Evolutionary conservation across 1,140 invertebrate genomes (phyloP).

Genomic region (Scaptomyza graminum): DNA sequence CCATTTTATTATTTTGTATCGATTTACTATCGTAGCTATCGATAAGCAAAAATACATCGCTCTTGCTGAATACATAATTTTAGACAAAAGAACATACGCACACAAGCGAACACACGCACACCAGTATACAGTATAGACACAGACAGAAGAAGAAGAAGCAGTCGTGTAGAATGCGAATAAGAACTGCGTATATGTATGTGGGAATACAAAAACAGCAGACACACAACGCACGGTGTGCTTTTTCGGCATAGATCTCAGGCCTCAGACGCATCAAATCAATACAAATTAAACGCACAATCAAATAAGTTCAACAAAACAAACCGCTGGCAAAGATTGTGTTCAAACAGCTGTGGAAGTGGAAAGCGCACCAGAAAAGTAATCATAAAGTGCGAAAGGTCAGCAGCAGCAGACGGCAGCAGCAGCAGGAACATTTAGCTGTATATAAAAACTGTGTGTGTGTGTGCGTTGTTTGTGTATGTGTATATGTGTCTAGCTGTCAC

Average conservation of each 20-base stretch:
- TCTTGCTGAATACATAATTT: conserved; percentile 49
- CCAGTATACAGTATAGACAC: conserved; percentile 18
- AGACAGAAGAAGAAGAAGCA: conserved; percentile 38
- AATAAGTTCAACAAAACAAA: conserved; percentile 25
- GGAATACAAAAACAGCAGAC: conserved; percentile 55
- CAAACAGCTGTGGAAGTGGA: conserved; percentile 53
- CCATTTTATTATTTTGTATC: neutral
- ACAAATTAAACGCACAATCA: conserved; percentile 36
- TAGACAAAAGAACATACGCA: conserved; percentile 49
- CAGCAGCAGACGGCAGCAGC: conserved; percentile 51
- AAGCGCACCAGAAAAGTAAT: conserved; percentile 66
- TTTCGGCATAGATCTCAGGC: conserved; percentile 46
- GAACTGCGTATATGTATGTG: conserved; percentile 57
- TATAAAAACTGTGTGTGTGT: conserved; percentile 50
- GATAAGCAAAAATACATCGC: conserved; percentile 34
- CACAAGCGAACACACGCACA: conserved; percentile 17
- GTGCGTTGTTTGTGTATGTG: conserved; percentile 15
- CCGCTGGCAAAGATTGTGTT: conserved; percentile 39
- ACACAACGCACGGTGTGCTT: conserved; percentile 47
- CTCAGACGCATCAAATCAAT: conserved; percentile 31
- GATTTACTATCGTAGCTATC: conserved; percentile 24
- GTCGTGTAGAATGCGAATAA: conserved; percentile 49
- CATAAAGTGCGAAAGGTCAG: conserved; percentile 80
- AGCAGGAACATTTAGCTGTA: conserved; percentile 50
- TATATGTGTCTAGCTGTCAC: conserved; percentile 74